These are phyloP conservation scores for Sclerodermus sp. DNA, from an alignment of 2,888 invertebrate species.

Conservation along the genomic window DNA sequence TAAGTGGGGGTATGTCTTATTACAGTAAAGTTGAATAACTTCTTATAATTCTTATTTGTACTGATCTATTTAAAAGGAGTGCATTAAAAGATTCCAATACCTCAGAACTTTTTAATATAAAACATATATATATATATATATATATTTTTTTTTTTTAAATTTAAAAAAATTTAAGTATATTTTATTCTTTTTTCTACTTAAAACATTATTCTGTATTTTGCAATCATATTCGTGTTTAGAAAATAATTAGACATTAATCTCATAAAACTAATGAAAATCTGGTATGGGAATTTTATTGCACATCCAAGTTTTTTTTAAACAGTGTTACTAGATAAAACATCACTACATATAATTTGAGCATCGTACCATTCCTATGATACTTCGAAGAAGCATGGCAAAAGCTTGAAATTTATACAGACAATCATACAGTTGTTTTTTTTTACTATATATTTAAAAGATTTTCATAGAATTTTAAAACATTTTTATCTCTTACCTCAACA, in stretches of 20 bases:
- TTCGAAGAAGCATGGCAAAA: slow-evolving; percentile 38
- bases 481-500: slow-evolving; percentile 22
- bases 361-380: slow-evolving; percentile 32
- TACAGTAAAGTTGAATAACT: slow-evolving; percentile 22
- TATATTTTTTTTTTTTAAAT: no score
- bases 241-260: no score
- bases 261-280: neutral
- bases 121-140: no score
- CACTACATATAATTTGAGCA: slow-evolving; percentile 41
- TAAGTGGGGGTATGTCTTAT: slow-evolving; percentile 30
- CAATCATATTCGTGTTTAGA: no score
- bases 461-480: slow-evolving; percentile 17
- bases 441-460: slow-evolving; percentile 11
- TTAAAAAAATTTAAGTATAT: no score
- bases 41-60: slow-evolving; percentile 40
- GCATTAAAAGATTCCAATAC: slow-evolving; percentile 24
- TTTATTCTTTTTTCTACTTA: no score
- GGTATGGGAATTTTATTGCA: slow-evolving; percentile 24
- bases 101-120: neutral
- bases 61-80: slow-evolving; percentile 36
- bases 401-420: slow-evolving; percentile 25
- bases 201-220: no score
- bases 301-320: slow-evolving; percentile 26
- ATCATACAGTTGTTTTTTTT: slow-evolving; percentile 10
- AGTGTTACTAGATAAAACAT: slow-evolving; percentile 31